phyloP scores from a whole-genome alignment of 2,888 invertebrate species.

The Ceramica pisi region DNA sequence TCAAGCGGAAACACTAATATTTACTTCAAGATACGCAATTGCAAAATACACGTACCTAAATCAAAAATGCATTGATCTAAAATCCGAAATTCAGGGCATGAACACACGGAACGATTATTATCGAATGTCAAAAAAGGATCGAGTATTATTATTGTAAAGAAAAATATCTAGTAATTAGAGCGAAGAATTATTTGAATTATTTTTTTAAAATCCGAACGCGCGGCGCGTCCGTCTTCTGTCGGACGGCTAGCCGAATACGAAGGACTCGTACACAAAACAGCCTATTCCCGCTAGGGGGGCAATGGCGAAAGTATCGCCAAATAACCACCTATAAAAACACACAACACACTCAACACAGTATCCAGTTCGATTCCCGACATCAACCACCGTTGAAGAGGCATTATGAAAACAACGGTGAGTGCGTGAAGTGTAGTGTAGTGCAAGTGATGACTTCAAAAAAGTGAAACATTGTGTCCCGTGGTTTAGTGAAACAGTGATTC shows the following conservation, averaged over 20 bases:
- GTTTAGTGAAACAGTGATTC: slow-evolving; percentile 67
- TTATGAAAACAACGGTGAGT: slow-evolving; percentile 89
- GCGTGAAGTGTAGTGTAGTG: slow-evolving; percentile 80
- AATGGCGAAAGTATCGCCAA: slow-evolving; percentile 89
- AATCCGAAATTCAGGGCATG: slow-evolving; percentile 12
- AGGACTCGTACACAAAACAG: slow-evolving; percentile 79
- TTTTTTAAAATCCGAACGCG: slow-evolving; percentile 70
- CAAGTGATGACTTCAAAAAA: slow-evolving; percentile 87
- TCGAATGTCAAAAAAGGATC: slow-evolving; percentile 13
- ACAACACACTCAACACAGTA: slow-evolving; percentile 80
- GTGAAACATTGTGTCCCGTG: slow-evolving; percentile 79
- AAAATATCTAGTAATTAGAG: slow-evolving; percentile 41
- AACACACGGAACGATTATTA: slow-evolving; percentile 39
- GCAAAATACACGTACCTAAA: slow-evolving; percentile 49
- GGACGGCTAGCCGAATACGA: slow-evolving; percentile 81
- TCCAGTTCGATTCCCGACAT: slow-evolving; percentile 89
- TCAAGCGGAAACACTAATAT: slow-evolving; percentile 64
- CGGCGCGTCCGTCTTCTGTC: slow-evolving; percentile 82
- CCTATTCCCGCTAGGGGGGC: slow-evolving; percentile 85
- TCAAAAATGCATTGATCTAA: slow-evolving; percentile 27
- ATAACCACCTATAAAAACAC: slow-evolving; percentile 90
- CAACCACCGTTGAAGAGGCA: slow-evolving; percentile 88
- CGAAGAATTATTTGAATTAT: slow-evolving; percentile 44
- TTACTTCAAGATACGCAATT: slow-evolving; percentile 54
- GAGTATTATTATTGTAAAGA: neutral